phyloP scores from a whole-genome alignment of 1,140 invertebrate species.

The Drosophila saltans region DNA sequence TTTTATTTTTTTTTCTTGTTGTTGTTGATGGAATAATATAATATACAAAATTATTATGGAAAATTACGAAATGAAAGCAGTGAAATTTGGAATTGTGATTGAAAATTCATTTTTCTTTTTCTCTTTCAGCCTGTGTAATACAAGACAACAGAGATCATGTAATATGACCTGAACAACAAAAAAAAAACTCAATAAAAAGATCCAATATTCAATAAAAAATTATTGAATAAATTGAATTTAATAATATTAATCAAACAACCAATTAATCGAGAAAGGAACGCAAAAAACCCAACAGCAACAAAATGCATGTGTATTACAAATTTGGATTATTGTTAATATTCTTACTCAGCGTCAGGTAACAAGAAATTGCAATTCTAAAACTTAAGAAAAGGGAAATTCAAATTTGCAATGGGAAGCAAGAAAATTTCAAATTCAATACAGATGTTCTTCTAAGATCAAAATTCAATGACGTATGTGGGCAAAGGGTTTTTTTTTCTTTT shows the following conservation, averaged over 20 bases:
- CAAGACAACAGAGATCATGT: background rate
- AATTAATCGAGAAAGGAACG: background rate
- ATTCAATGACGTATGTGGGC: slow-evolving; percentile 3
- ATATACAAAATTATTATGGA: background rate
- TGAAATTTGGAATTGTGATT: background rate
- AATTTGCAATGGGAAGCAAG: background rate
- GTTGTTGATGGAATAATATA: background rate
- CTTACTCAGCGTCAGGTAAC: slow-evolving; percentile 79
- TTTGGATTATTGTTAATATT: slow-evolving; percentile 81
- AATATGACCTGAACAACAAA: background rate
- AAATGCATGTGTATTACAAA: slow-evolving; percentile 78
- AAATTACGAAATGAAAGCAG: background rate
- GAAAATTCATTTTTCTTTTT: background rate
- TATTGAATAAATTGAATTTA: slow-evolving; percentile 25
- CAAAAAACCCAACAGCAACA: slow-evolving; percentile 20
- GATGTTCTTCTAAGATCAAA: background rate
- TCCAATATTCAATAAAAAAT: slow-evolving; percentile 16
- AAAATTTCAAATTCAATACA: slow-evolving; percentile 14
- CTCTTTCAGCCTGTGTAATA: background rate
- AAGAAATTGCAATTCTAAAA: slow-evolving; percentile 11
- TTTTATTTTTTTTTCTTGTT: background rate
- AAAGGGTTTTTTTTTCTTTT: background rate
- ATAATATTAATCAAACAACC: slow-evolving; percentile 8
- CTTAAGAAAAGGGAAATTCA: slow-evolving; percentile 1
- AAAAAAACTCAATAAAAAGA: background rate